Evolutionary conservation across 2,888 invertebrate species (phyloP).

Genomic region (Mystacides longicornis): DNA sequence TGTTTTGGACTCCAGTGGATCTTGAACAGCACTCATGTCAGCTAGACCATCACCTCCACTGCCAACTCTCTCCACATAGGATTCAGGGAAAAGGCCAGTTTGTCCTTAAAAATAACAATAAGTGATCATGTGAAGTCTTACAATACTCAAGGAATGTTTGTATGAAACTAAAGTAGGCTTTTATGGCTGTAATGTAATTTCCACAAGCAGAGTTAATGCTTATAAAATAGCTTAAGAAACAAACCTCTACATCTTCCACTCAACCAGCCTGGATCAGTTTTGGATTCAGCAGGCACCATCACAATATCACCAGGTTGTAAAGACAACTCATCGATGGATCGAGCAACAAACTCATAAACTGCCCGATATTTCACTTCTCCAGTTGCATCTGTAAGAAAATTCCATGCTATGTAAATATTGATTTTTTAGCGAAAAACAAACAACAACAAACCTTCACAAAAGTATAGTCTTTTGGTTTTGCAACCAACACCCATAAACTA

Average conservation of each 20-base stretch:
- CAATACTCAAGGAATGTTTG: not conserved
- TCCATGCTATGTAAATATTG: not conserved
- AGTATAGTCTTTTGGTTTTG: too few species aligned
- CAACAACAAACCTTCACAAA: too few species aligned
- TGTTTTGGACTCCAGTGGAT: conserved; percentile 40
- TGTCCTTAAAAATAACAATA: conserved; percentile 10
- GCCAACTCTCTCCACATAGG: conserved; percentile 77
- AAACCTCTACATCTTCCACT: conserved; percentile 79
- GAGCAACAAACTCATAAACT: conserved; percentile 87
- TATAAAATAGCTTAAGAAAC: not conserved
- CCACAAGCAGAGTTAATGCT: not conserved
- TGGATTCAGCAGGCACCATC: conserved; percentile 65
- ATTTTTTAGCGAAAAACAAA: not conserved
- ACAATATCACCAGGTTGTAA: conserved; percentile 93
- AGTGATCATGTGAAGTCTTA: not conserved
- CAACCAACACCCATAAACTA: too few species aligned
- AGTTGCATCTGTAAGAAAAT: conserved; percentile 27
- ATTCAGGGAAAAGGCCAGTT: conserved; percentile 72
- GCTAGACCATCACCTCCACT: conserved; percentile 34
- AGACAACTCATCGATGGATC: conserved; percentile 88
- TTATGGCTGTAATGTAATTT: not conserved
- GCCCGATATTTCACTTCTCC: conserved; percentile 72
- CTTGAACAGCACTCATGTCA: conserved; percentile 35
- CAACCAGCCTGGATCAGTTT: conserved; percentile 95
- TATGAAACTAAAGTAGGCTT: not conserved